Base-by-base conservation (phyloP, 2,888 invertebrate species). In the Carpatolechia fugitivella region DNA sequence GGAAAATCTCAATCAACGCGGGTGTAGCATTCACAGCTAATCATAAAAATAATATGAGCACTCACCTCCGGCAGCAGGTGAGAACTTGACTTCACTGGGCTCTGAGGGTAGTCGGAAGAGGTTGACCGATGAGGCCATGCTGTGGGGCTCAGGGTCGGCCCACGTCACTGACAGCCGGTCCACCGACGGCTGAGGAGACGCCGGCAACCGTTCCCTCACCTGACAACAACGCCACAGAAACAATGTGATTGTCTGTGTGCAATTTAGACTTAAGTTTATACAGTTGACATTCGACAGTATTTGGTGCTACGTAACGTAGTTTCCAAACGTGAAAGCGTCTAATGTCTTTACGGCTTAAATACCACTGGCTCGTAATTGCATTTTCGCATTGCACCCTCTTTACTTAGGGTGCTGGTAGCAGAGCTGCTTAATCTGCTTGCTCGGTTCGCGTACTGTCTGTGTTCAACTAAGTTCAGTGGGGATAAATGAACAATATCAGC, bases 111-210 rank as follows among this genome's bases (percentile, higher is more conserved):
- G 71, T 52, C 85, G 88, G 70, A 86, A 89, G 41, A 86, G 77
- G 69, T 85, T 88, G 57, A 81, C 82, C 16, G 91, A 91, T 20
- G 91, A 83, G 4, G 82, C 70, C 88, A 89, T 88, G 65, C 82
- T 86, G 62, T 80, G 92, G 11, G 91, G 90, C 29, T 92, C 90
- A 0, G 91, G 90, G 30, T 92, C 90, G 0, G 94, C 94, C 90
- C 95, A 95, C 44, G 93, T 94, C 56, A 95, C 95, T 10, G 94
- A 95, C 41, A 94, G 85, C 52, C 94, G 91, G 76, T 94, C 94
- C 51, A 93, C 90, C 1, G 94, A 94, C 4, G 93, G 93, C 74
- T 94, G 94, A 1, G 94, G 94, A 0, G 94, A 94, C 0, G 91
- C 80, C 0, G 93, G 93, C 55, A 92, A 92, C 58, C 90, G 90